Percentiles rank a stretch among this genome's conserved stretches.
phyloP scores from a whole-genome alignment of 2,888 invertebrate species.

The Cryptocheilus praepositus region DNA sequence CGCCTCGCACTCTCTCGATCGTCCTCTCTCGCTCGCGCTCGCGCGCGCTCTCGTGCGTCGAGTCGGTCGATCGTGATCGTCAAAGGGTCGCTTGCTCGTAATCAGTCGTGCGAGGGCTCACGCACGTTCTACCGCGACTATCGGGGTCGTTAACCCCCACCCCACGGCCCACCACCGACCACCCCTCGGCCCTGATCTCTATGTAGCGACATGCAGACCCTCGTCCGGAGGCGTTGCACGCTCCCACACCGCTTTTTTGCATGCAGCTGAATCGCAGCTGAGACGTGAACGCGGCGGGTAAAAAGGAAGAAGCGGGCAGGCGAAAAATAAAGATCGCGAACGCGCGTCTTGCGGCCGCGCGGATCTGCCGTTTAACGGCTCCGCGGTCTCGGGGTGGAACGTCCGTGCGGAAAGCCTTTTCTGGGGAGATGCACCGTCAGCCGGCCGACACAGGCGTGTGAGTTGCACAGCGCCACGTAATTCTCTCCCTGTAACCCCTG shows the following conservation, averaged over 20 bases:
- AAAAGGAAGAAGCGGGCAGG: neutral
- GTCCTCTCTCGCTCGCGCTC: slow-evolving; percentile 28
- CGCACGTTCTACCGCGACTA: slow-evolving; percentile 63
- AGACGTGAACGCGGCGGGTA: neutral
- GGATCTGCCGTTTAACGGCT: no score
- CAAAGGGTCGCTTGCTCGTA: slow-evolving; percentile 64
- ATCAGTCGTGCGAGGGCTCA: slow-evolving; percentile 65
- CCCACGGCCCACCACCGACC: slow-evolving; percentile 16
- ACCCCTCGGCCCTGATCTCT: slow-evolving; percentile 22
- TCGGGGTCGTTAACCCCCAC: slow-evolving; percentile 63
- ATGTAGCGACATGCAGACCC: slow-evolving; percentile 1
- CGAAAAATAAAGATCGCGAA: slow-evolving; percentile 7
- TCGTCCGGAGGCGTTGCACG: slow-evolving; percentile 9
- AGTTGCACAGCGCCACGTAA: no score
- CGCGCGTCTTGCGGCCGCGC: neutral
- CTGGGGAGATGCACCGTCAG: no score
- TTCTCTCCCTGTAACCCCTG: no score
- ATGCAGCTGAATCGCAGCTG: slow-evolving; percentile 2
- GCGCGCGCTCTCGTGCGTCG: slow-evolving; percentile 44
- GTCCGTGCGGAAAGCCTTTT: no score
- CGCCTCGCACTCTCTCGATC: slow-evolving; percentile 22
- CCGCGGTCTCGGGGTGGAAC: neutral
- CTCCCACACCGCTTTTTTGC: slow-evolving; percentile 5
- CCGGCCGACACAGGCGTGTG: no score
- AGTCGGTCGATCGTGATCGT: slow-evolving; percentile 62